Evolutionary conservation across 1,140 invertebrate species (phyloP), one percentile per base, ranked within the genome.

Genomic region (Aphaenogaster rudis): DNA sequence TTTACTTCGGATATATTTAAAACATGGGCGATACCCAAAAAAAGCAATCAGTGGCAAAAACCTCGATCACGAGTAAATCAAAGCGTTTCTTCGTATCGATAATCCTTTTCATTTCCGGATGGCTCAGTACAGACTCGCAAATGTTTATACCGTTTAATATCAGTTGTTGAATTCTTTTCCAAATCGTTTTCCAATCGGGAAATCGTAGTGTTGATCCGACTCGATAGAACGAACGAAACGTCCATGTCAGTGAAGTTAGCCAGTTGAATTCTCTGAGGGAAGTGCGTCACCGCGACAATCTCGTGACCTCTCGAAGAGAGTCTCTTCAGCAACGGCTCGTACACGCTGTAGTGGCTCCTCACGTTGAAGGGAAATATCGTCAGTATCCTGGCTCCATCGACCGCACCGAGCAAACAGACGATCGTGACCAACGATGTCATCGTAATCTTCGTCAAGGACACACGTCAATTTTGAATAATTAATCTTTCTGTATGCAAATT

Each of bases 171-270:
- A 86, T 42, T 36, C 17, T 63, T 50, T 11, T 2, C 57, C 36
- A 87, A 59, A 45, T 89, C n/a, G 17, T 61, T 11, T 2, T 50
- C 36, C 82, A 59, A 39, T 89, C n/a, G 21, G 54, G 21, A 50
- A 1, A 17, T 48, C 5, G 3, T 15, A 11, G 15, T 71, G 21
- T 50, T 48, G 2, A 64, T 21, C 11, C 42, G 2, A 28, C 7
- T 66, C 7, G 33, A 33, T 28, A 76, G 15, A 39, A 39, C 45
- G 9, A 57, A 77, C 17, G 66, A 54, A 45, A 90, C 21, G 42
- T 90, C 45, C 17, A 90, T 50, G 21, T 90, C 69, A 36, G 78
- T 82, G 28, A 89, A 86, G 52, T 89, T 90, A 13, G 57, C 7
- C 61, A 64, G 21, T 0, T 21, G 21, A n/a, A 9, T 59, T 13